A percentile compares a stretch with the other conserved stretches of the same genome.
Evolutionary conservation across 2,797 vertebrate species (phyloP).

Genomic region (Peromyscus melanophrys): DNA sequence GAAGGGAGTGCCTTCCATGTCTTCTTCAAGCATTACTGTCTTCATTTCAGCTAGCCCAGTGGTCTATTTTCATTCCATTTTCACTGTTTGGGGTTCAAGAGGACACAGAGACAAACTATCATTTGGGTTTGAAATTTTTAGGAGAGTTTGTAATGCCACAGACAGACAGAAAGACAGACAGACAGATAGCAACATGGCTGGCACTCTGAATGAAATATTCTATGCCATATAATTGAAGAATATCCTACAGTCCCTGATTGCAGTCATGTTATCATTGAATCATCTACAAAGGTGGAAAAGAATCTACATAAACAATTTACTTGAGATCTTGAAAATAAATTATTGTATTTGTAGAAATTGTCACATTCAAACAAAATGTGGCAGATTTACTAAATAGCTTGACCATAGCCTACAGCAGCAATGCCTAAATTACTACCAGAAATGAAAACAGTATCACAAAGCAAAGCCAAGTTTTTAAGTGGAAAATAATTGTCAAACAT

Average conservation of each 20-base stretch:
- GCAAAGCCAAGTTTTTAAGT: not conserved
- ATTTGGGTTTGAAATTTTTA: not conserved
- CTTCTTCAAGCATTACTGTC: not conserved
- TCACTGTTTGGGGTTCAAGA: not conserved
- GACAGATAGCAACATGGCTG: not conserved
- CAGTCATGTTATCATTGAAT: not conserved
- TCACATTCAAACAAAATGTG: not conserved
- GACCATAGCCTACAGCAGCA: not conserved
- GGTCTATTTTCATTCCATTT: not conserved
- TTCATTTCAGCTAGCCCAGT: not conserved
- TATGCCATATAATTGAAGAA: not conserved
- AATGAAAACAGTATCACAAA: not conserved
- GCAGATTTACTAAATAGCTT: not conserved
- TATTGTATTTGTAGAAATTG: not conserved
- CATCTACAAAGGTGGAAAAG: not conserved
- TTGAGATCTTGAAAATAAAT: not conserved
- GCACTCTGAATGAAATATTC: not conserved
- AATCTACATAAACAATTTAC: not conserved
- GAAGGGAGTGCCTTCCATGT: not conserved
- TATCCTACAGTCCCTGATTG: not conserved
- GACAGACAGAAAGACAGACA: not conserved
- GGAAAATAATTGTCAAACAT: not conserved
- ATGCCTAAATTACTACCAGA: not conserved
- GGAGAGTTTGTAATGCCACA: not conserved
- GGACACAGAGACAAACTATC: not conserved